These are phyloP conservation scores for Callorhinus ursinus DNA, from an alignment of 2,113 vertebrate genomes.

Conservation along the genomic window DNA sequence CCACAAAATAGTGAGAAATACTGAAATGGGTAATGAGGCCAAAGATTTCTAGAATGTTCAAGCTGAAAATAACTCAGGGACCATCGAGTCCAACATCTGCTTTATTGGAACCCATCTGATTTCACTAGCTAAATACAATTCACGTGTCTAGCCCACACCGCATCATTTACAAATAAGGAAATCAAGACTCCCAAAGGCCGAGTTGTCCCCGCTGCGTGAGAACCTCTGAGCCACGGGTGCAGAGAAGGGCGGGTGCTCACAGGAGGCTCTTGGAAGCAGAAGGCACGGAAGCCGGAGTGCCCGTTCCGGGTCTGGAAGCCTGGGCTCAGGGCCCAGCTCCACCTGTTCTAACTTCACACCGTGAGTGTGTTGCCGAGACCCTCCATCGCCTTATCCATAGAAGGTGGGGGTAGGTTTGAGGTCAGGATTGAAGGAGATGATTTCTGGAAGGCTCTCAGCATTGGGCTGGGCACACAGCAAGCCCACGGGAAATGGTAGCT, in stretches of 20 bases:
- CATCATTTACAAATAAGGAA: not conserved
- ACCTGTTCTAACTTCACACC: no score
- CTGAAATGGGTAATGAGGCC: not conserved
- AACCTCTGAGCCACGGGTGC: not conserved
- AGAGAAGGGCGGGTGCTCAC: not conserved
- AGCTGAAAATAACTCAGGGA: not conserved
- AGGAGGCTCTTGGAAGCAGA: not conserved
- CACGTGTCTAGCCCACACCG: no score
- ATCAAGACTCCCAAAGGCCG: not conserved
- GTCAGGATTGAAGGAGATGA: not conserved
- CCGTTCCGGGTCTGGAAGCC: fast-evolving
- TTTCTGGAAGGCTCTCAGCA: not conserved
- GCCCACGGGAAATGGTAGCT: no score
- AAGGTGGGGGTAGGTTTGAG: not conserved
- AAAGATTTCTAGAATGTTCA: not conserved
- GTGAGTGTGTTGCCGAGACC: not conserved
- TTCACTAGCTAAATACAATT: not conserved
- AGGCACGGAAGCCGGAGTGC: fast-evolving
- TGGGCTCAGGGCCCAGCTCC: not conserved
- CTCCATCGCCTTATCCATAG: not conserved
- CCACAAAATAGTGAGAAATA: not conserved
- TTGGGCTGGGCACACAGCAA: fast-evolving
- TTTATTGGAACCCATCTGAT: not conserved
- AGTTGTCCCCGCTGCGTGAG: not conserved
- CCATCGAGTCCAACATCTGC: not conserved